Percentiles rank a stretch among this genome's conserved stretches.
These are phyloP conservation scores for Pangasius djambal DNA, from an alignment of 2,797 vertebrate species.

Conservation along the genomic window DNA sequence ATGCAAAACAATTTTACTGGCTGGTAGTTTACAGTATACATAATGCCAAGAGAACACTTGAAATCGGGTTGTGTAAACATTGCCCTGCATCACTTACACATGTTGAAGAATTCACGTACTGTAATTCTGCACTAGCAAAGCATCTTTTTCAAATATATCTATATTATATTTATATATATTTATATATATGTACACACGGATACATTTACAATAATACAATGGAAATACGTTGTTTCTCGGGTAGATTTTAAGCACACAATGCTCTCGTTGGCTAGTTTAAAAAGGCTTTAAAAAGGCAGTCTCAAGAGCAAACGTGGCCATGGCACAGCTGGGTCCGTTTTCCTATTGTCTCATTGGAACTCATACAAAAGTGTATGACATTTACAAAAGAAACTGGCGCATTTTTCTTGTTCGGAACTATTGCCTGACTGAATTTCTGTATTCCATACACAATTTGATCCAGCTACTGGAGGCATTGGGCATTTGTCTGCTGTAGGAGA, in stretches of 20 bases:
- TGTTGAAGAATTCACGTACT: slow-evolving; percentile 64
- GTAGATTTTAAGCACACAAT: slow-evolving; percentile 62
- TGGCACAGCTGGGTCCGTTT: not conserved
- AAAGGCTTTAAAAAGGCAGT: slow-evolving; percentile 40
- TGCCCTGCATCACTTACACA: slow-evolving; percentile 49
- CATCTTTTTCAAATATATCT: slow-evolving; percentile 65
- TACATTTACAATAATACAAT: slow-evolving; percentile 77
- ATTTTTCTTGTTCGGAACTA: slow-evolving; percentile 4
- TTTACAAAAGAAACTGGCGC: slow-evolving; percentile 19
- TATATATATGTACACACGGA: slow-evolving; percentile 75
- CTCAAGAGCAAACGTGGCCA: slow-evolving; percentile 11
- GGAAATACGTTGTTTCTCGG: slow-evolving; percentile 28
- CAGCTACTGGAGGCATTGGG: not conserved
- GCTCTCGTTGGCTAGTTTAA: slow-evolving; percentile 33
- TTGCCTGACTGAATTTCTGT: not conserved
- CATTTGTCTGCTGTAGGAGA: slow-evolving; percentile 13
- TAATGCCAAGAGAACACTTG: slow-evolving; percentile 42
- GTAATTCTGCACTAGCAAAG: slow-evolving; percentile 69
- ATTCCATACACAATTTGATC: slow-evolving; percentile 11
- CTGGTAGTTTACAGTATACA: slow-evolving; percentile 49
- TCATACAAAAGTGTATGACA: not conserved
- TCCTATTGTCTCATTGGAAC: not conserved
- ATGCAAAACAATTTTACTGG: slow-evolving; percentile 42
- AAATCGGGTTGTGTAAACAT: slow-evolving; percentile 42
- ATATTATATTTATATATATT: slow-evolving; percentile 65